These are phyloP conservation scores for Montipora capitata DNA, from an alignment of 92 coral and sea anemone species.

Conservation along the genomic window DNA sequence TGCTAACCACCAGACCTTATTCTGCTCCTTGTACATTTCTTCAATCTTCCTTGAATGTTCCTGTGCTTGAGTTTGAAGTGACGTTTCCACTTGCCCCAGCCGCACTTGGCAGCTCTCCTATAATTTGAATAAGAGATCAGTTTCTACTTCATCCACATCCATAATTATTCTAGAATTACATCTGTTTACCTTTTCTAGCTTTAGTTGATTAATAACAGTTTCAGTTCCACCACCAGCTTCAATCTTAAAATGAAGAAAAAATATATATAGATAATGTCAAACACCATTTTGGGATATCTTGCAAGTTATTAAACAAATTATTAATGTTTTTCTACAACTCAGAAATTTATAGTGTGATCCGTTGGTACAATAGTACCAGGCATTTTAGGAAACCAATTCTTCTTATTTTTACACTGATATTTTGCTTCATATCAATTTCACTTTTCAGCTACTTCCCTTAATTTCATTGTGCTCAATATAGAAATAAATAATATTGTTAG, in stretches of 20 bases:
- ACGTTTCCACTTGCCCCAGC: slow-evolving; percentile 80
- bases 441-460: no score
- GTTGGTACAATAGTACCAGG: no score
- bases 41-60: slow-evolving; percentile 89
- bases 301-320: no score
- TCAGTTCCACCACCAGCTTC: slow-evolving; percentile 99
- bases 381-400: no score
- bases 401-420: no score
- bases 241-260: slow-evolving; percentile 62
- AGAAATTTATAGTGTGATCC: no score
- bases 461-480: no score
- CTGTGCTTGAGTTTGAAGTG: slow-evolving; percentile 83
- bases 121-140: neutral
- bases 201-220: slow-evolving; percentile 92
- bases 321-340: no score
- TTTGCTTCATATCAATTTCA: no score
- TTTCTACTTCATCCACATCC: neutral
- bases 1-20: slow-evolving; percentile 72
- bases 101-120: slow-evolving; percentile 57
- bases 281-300: no score
- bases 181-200: slow-evolving; percentile 87
- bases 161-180: neutral
- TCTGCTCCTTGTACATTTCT: slow-evolving; percentile 87
- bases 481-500: no score
- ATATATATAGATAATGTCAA: neutral